Evolutionary conservation across 2,113 vertebrate species (phyloP), one percentile per base, ranked within the genome.

Genomic region (Ameiurus melas): DNA sequence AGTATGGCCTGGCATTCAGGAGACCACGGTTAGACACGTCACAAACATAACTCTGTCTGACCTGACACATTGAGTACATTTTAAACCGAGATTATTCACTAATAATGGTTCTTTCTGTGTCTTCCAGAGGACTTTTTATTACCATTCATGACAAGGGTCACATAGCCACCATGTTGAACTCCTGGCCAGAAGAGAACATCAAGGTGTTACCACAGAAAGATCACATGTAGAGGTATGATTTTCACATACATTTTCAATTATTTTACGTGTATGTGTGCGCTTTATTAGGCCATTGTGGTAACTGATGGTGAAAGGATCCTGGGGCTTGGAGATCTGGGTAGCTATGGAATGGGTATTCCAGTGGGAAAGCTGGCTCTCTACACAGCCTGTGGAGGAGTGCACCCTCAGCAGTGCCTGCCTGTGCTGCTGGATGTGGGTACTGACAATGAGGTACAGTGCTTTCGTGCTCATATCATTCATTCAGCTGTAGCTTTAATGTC

Each of bases 381-480:
- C 94, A 99, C 98, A 0, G 98, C 98, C 0, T 99, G 98, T 5
- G 98, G 98, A 36, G 98, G 98, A 1, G 97, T 99, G 39, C 92
- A 91, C 47, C 98, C 98, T 0, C 97, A 98, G 83, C 97, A 98
- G 68, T 99, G 98, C 90, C 97, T 99, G 43, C 98, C 98, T 2
- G 97, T 99, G 66, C 95, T 99, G 81, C 95, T 99, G 90, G 98
- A 99, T n/a, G 97, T 99, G 3, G 98, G 98, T 94, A 99, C 98
- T 6, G 96, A 99, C 94, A 99, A 99, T 0, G 95, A 99, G 98
- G 98, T 95, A 94, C 16, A 20, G n/a, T 57, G 6, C 36, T 51
- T 55, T 43, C 51, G 5, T 33, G 3, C 77, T 77, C 27, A 81
- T 39, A 2, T 2, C 3, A 81, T 53, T 81, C 4, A 66, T 66